These are phyloP conservation scores for Eumaeus atala DNA, from an alignment of 1,140 invertebrate genomes.

Conservation along the genomic window DNA sequence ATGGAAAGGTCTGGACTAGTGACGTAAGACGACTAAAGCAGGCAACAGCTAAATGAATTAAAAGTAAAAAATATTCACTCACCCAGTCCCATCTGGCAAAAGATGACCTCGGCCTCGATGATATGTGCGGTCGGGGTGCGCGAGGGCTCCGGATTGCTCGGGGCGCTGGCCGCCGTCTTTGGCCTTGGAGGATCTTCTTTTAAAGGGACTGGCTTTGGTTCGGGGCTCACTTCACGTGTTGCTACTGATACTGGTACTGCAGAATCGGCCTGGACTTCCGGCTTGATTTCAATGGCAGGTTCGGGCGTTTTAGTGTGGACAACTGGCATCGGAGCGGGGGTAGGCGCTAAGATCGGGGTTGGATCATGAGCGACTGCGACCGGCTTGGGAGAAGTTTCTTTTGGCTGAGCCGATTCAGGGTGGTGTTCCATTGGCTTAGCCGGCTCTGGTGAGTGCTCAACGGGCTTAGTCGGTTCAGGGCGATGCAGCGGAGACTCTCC, in stretches of 20 bases:
- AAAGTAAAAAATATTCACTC: constrained; percentile 42
- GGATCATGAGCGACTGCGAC: constrained; percentile 33
- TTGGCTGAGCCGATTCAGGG: too few species aligned
- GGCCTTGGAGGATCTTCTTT: constrained; percentile 41
- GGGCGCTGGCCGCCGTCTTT: constrained; percentile 27
- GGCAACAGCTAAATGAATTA: neutral
- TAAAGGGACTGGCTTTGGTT: constrained; percentile 27
- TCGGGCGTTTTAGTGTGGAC: constrained; percentile 9
- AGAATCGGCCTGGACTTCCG: constrained; percentile 21
- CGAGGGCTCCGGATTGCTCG: constrained; percentile 26
- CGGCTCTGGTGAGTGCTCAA: constrained; percentile 38
- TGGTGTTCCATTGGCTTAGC: constrained; percentile 33
- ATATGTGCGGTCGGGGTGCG: constrained; percentile 63
- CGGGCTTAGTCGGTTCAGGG: constrained; percentile 40
- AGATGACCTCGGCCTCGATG: constrained; percentile 79
- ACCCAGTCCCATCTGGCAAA: constrained; percentile 80
- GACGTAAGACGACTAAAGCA: neutral
- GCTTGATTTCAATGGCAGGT: constrained; percentile 19
- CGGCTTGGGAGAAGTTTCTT: constrained; percentile 12
- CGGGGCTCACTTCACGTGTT: constrained; percentile 24
- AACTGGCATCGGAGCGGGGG: constrained; percentile 19
- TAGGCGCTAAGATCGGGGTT: constrained; percentile 32
- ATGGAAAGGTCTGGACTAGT: neutral
- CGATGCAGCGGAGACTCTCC: constrained; percentile 56
- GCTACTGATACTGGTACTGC: constrained; percentile 25